Conservation (phyloP, 37 sponge, comb jelly and placozoan species). For the Spongia lamella region DNA sequence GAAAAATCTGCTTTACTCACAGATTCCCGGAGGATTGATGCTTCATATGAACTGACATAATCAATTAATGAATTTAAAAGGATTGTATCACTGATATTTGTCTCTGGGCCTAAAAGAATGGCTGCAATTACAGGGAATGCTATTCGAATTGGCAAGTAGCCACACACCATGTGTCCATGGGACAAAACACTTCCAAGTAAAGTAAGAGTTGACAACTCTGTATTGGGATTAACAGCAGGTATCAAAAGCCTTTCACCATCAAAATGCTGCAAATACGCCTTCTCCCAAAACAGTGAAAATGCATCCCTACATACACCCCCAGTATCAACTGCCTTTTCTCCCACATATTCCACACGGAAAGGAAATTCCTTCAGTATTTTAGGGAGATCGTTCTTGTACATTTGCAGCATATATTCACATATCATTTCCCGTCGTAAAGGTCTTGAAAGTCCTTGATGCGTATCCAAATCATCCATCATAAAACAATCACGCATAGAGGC, state of each 20-base stretch:
- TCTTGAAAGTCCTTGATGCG: too few species aligned
- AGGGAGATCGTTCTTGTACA: too few species aligned
- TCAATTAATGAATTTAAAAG: conserved; percentile 4
- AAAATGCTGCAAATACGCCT: conserved; percentile 7
- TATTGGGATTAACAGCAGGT: conserved; percentile 20
- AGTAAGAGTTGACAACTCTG: conserved; percentile 1
- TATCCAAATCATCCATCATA: too few species aligned
- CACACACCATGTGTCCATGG: conserved; percentile 17
- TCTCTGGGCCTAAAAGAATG: background rate
- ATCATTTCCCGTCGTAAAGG: too few species aligned
- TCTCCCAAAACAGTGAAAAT: conserved; percentile 27
- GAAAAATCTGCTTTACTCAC: too few species aligned
- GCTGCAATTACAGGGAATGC: conserved; percentile 15
- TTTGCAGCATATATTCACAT: too few species aligned
- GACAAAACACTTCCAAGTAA: conserved; percentile 7
- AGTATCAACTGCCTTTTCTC: conserved; percentile 20
- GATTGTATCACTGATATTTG: background rate
- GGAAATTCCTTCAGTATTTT: too few species aligned
- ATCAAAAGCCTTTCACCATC: conserved; percentile 22
- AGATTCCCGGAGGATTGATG: too few species aligned
- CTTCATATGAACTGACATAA: too few species aligned
- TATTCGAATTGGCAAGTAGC: conserved; percentile 15
- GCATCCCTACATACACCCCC: conserved; percentile 24
- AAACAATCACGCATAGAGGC: too few species aligned
- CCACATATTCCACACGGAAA: too few species aligned